Base-by-base conservation (phyloP, 2,113 vertebrate species). In the Dipodomys ordii region DNA sequence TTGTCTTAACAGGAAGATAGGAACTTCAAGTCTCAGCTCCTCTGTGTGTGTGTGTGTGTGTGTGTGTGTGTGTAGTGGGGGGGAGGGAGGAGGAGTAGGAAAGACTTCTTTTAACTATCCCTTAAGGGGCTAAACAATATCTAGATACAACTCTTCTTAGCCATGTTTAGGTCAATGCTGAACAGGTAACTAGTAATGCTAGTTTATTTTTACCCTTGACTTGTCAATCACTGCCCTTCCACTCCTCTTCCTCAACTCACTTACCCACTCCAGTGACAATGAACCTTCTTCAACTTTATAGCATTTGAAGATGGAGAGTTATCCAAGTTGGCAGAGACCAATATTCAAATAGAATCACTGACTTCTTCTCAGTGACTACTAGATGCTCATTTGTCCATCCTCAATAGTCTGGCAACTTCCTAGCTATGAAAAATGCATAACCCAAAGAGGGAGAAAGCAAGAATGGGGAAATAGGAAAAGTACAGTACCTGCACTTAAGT, bases 401-500 rank as follows among this genome's bases (percentile, higher is more conserved):
- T 57, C 76, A 32, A 71, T 2, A 95, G 35, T 28, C 53, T 93
- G 74, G 49, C 60, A 90, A 92, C 64, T 62, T 95, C 84, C 60
- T 25, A 64, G 46, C 9, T 65, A n/a, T 71, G 80, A 93, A 64
- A 25, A 89, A 87, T 79, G 10, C 10, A 49, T 68, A 83, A 87
- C 57, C 71, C 62, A 84, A 94, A 89, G 87, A 39, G 27, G 10
- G 27, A 67, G 83, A 94, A 93, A 49, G 25, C 92, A 46, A 22
- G 73, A 5, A 6, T 22, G 32, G 1, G 79, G 23, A 69, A 10
- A 49, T 13, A 27, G 80, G 72, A 88, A 28, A 15, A 15, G 25
- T 57, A 57, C 53, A 57, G 53, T 57, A 4, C 49, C 87, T 18
- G 13, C 28, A 65, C 78, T 83, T 88, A 46, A 77, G 64, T 81